Conservation (phyloP, 2,888 invertebrate genomes). For the Apamea sordens region DNA sequence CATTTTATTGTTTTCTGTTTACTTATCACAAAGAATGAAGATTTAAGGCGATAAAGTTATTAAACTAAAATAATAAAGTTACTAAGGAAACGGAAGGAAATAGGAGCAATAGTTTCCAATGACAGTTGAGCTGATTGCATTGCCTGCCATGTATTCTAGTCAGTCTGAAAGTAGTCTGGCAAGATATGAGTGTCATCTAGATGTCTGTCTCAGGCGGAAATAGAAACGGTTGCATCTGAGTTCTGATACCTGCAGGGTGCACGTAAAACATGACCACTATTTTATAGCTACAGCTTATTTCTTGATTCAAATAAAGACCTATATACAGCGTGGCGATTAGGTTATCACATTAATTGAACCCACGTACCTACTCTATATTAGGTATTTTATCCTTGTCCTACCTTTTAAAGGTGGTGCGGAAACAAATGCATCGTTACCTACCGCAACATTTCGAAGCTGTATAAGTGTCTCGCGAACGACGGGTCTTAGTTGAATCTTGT, state of each 20-base stretch:
- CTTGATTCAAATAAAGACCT: neutral
- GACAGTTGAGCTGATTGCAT: neutral
- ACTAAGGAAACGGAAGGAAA: neutral
- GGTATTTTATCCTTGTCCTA: no score
- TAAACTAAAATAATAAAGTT: neutral
- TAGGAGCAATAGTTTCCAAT: neutral
- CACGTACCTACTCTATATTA: no score
- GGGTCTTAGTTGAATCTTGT: neutral
- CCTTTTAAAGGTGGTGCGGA: neutral
- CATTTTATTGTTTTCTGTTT: neutral
- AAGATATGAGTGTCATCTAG: constrained; percentile 13
- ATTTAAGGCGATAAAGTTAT: neutral
- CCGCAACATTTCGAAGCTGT: neutral
- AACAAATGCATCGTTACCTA: neutral
- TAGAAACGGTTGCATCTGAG: neutral
- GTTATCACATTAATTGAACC: no score
- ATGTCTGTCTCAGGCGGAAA: constrained; percentile 15
- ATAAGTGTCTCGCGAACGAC: neutral
- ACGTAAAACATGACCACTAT: neutral
- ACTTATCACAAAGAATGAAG: no score
- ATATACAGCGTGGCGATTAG: no score
- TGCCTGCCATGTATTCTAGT: constrained; percentile 3
- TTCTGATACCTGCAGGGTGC: neutral
- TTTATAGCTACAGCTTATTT: neutral
- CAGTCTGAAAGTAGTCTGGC: constrained; percentile 6